Base-by-base conservation (phyloP, 2,888 invertebrate genomes). In the Physocephala rufipes region DNA sequence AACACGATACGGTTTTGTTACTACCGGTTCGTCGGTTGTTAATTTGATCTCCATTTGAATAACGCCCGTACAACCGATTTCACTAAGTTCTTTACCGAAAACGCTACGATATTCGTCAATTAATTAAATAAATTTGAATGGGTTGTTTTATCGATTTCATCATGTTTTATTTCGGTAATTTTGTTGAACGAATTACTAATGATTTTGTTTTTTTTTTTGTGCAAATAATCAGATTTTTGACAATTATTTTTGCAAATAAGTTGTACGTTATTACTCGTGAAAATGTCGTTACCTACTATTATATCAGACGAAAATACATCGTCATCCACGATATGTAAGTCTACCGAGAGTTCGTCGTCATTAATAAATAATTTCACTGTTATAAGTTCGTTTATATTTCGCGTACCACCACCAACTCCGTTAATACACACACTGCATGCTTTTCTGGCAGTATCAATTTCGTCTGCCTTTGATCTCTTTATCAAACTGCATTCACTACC, bases 1-100 rank as follows among this genome's bases (percentile, higher is more conserved):
- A 1, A 75, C 53, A 30, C 74, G 58, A 64, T 75, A 74, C 30
- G 74, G 71, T 26, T 61, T 47, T 64, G 72, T 59, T 16, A 61
- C 43, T 3, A 74, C 55, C 1, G 72, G 69, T 49, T 70, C 45
- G 24, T 19, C 62, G 12, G 66, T 66, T 13, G 64, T 65, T 16
- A 74, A 45, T 53, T 66, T 62, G n/a, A 74, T 74, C 30, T 74
- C 30, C 69, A 76, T 75, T 64, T 73, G 59, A 2, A 71, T 28
- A 15, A 55, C 53, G 24, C 70, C n/a, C 16, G 74, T 73, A 47
- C 70, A 63, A 0, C 73, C 72, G 9, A 74, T 70, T 49, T 70
- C 71, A 4, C 30, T 70, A 1, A 75, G 12, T 21, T 49, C 66
- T 1, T 71, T 62, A n/a, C 71, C 64, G 24, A 67, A 71, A 1